Base-by-base conservation (phyloP, 2,888 invertebrate genomes). In the Mystacides longicornis region DNA sequence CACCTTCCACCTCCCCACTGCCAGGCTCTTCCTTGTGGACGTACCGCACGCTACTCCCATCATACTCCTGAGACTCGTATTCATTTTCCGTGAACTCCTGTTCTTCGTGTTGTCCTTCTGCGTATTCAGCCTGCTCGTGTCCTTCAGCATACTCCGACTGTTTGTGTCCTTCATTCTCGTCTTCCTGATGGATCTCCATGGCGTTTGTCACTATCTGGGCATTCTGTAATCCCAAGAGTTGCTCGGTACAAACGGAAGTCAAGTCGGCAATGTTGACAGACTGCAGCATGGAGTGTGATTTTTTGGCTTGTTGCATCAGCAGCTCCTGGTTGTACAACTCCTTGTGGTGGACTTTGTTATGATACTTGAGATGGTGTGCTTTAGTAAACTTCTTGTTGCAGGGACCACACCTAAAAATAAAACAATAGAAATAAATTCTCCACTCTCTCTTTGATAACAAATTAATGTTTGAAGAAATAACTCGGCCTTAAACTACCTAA, bases 301-400 rank as follows among this genome's bases (percentile, higher is more conserved):
- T 75, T 68, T 74, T 75, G 4, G 75, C 74, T 49, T 77, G 75
- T 1, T 69, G 68, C 51, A 76, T 74, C 46, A 76, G 51, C 61
- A 77, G 74, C 63, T 75, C 74, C 46, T 77, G 75, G 1, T 72
- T 60, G 64, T 77, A 77, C 1, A 77, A 54, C 18, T 77, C 77
- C 62, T 77, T 77, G 65, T 77, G 77, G 60, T 77, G 77, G n/a
- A 77, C 75, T 64, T 77, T 77, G 67, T 77, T 77, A 67, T 77
- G 77, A 67, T 77, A 77, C 54, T 77, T 77, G 21, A 77, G 66
- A 54, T 77, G 77, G 63, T 77, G 77, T 0, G 77, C 75, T 56
- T 77, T 77, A 0, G 77, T 77, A 67, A 77, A 77, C 64, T 76
- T 75, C 67, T 76, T 77, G 67, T 75, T 77, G 67, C 77, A 77